Conservation (phyloP, 2,888 invertebrate species). For the Mantis religiosa region DNA sequence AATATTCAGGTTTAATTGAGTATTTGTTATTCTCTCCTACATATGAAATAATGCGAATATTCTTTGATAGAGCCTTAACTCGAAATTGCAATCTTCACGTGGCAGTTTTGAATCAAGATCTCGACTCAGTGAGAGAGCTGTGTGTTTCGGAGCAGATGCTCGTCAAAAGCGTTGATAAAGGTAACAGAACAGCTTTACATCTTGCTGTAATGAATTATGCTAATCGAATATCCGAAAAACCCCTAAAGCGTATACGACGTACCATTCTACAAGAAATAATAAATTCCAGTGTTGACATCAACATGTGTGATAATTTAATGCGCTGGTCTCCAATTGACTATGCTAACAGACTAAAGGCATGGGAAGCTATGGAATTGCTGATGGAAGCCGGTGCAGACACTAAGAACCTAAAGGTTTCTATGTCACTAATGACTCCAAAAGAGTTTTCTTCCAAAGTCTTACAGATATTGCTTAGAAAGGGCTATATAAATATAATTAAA, state of each 20-base stretch:
- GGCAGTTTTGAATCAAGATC: slow-evolving; percentile 1
- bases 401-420: not conserved
- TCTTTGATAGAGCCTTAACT: slow-evolving; percentile 19
- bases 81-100: slow-evolving; percentile 8
- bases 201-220: not conserved
- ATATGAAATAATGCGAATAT: slow-evolving; percentile 1
- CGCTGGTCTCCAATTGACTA: not conserved
- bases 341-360: not conserved
- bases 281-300: not conserved
- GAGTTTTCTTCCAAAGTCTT: not conserved
- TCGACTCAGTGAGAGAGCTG: not conserved
- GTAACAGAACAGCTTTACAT: slow-evolving; percentile 9
- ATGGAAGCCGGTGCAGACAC: not conserved
- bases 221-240: not conserved
- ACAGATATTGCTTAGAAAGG: not conserved
- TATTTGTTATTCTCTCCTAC: slow-evolving; percentile 6
- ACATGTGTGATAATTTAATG: not conserved
- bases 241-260: not conserved
- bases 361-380: not conserved
- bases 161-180: not conserved
- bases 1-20: not conserved
- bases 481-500: not conserved
- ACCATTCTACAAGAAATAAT: not conserved
- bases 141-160: not conserved
- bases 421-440: not conserved